Percentiles rank a stretch among this genome's conserved stretches.
These are phyloP conservation scores for Gallinago undulata DNA, from an alignment of 2,113 vertebrate species.

Conservation along the genomic window DNA sequence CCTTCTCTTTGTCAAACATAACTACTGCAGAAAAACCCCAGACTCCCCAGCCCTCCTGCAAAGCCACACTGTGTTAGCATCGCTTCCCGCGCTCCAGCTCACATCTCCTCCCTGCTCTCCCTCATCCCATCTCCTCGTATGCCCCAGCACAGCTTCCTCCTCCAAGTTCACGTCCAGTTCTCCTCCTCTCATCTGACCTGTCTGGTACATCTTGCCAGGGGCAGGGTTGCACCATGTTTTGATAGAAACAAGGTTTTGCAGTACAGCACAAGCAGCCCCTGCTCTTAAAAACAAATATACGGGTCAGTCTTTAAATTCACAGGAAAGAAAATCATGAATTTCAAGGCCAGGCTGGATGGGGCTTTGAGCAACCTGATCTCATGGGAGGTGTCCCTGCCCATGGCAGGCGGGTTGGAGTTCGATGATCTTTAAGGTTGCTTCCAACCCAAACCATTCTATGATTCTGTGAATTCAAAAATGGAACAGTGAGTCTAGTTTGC, in stretches of 20 bases:
- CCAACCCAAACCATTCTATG: no score
- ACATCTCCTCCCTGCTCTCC: not conserved
- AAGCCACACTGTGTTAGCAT: fast-evolving
- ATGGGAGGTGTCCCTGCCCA: no score
- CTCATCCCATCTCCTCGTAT: not conserved
- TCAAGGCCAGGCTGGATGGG: no score
- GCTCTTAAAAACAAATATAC: not conserved
- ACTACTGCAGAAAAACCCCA: not conserved
- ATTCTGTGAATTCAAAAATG: not conserved
- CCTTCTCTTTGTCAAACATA: not conserved
- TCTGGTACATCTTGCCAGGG: not conserved
- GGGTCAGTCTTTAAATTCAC: not conserved
- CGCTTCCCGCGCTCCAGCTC: not conserved
- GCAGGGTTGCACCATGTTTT: not conserved
- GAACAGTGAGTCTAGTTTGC: not conserved
- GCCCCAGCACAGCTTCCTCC: not conserved
- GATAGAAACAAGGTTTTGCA: not conserved
- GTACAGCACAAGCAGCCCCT: not conserved
- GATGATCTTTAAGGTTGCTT: no score
- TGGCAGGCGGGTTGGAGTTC: no score
- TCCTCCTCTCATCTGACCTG: not conserved
- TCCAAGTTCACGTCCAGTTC: not conserved
- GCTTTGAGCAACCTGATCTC: no score
- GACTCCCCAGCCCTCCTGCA: not conserved
- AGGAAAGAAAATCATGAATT: not conserved